phyloP scores from a whole-genome alignment of 2,113 vertebrate species.

The Laterallus jamaicensis region DNA sequence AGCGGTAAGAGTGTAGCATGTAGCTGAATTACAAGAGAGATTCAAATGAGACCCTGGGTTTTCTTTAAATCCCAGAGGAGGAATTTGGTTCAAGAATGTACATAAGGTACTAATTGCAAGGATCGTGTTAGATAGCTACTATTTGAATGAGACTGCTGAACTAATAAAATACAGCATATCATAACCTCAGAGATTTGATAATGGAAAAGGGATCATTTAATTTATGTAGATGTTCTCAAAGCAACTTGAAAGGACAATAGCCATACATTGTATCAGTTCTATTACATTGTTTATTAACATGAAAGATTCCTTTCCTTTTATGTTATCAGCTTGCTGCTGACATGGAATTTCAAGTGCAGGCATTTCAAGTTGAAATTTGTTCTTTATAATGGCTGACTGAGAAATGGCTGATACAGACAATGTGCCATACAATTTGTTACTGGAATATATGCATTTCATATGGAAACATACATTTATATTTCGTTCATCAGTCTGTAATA shows the following conservation, averaged over 20 bases:
- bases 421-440: not conserved
- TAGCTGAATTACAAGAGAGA: constrained; percentile 45
- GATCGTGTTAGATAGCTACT: constrained; percentile 28
- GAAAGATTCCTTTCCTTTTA: not conserved
- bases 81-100: constrained; percentile 37
- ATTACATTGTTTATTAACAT: constrained; percentile 13
- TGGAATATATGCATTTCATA: not conserved
- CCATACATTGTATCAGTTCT: not conserved
- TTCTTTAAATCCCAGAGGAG: constrained; percentile 56
- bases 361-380: not conserved
- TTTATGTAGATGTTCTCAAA: constrained; percentile 23
- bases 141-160: constrained; percentile 29
- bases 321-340: not conserved
- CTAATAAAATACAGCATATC: constrained; percentile 26
- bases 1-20: not conserved
- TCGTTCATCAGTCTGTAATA: not conserved
- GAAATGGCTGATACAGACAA: not conserved
- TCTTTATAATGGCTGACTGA: not conserved
- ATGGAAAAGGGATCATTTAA: constrained; percentile 10
- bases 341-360: not conserved
- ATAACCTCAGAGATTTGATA: constrained; percentile 12
- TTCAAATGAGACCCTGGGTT: constrained; percentile 30
- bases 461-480: not conserved
- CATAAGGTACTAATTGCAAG: constrained; percentile 52
- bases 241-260: constrained; percentile 21